Evolutionary conservation across 2,113 vertebrate genomes (phyloP).

Genomic region (Carassius carassius): DNA sequence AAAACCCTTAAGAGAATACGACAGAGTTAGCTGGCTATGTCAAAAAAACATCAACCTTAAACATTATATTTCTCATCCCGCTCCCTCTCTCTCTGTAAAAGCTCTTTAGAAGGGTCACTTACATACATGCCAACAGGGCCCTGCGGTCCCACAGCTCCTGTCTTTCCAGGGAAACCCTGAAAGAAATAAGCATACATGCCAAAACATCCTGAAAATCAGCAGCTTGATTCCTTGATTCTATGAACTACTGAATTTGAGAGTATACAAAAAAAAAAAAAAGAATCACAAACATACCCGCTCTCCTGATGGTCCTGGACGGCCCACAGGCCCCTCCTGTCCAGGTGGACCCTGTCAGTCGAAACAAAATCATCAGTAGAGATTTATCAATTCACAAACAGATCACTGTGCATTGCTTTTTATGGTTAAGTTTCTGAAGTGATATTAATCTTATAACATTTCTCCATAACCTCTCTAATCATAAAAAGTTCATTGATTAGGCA

Average conservation of each 20-base stretch:
- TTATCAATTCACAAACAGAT: background rate
- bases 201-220: background rate
- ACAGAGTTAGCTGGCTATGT: background rate
- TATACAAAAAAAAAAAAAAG: background rate
- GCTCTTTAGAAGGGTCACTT: conserved; percentile 73
- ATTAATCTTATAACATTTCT: no score
- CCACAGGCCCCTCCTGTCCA: conserved; percentile 74
- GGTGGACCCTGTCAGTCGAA: conserved; percentile 72
- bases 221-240: background rate
- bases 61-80: background rate
- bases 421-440: no score
- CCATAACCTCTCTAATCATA: background rate
- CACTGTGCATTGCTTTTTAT: background rate
- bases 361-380: background rate
- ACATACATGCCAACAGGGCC: conserved; percentile 86
- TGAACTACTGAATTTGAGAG: background rate
- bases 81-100: background rate
- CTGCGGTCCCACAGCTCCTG: conserved; percentile 80
- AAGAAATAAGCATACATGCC: conserved; percentile 41
- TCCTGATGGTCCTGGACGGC: conserved; percentile 71
- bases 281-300: conserved; percentile 69
- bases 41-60: background rate
- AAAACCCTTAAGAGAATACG: conserved; percentile 73
- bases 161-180: conserved; percentile 84
- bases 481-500: background rate